Evolutionary conservation across 2,797 vertebrate genomes (phyloP).

Genomic region (Eospalax fontanierii): DNA sequence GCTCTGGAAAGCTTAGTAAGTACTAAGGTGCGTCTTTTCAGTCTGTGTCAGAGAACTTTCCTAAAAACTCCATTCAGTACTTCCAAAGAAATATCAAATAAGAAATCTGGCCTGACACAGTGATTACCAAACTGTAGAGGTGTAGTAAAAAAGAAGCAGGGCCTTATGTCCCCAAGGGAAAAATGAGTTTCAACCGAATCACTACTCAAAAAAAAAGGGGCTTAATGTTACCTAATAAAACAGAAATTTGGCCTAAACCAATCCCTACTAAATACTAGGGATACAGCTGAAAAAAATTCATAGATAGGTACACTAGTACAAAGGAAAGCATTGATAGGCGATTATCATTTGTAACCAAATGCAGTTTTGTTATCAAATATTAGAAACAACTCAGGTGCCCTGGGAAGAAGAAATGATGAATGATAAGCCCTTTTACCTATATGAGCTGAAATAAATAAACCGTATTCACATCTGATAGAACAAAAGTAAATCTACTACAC

Average conservation of each 20-base stretch:
- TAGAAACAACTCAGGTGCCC: not conserved
- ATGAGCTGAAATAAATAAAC: not conserved
- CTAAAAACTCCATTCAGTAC: not conserved
- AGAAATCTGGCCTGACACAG: not conserved
- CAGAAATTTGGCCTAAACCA: not conserved
- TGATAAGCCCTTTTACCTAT: not conserved
- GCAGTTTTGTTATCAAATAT: not conserved
- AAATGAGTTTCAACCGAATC: not conserved
- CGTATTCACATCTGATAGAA: not conserved
- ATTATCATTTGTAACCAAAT: not conserved
- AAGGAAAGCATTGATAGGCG: not conserved
- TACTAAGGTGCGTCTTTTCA: not conserved
- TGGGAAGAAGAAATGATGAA: not conserved
- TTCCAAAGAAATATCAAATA: not conserved
- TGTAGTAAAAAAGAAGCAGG: not conserved
- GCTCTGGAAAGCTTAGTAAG: not conserved
- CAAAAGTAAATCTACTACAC: no score
- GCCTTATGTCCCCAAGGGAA: not conserved
- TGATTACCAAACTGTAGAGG: not conserved
- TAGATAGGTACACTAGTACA: not conserved
- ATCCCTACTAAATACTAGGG: not conserved
- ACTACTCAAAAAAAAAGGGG: not conserved
- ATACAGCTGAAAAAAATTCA: not conserved
- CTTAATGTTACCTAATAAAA: not conserved
- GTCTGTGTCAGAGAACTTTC: not conserved